Conservation (phyloP, 2,888 invertebrate genomes). For the Pachydiplax longipennis region DNA sequence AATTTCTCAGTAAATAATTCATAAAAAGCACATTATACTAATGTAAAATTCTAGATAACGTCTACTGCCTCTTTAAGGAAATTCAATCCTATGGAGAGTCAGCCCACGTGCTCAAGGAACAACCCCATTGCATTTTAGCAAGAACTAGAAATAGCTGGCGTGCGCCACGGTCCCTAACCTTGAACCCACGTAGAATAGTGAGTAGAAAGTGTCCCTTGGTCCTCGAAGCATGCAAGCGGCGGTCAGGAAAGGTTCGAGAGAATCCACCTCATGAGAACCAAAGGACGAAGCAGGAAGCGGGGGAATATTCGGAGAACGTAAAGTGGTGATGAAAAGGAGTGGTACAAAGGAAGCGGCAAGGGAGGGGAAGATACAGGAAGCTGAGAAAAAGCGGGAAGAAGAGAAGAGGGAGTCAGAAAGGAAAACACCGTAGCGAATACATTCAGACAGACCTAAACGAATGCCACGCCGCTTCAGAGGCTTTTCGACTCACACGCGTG, state of each 20-base stretch:
- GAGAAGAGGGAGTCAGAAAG: not conserved
- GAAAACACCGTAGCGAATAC: not conserved
- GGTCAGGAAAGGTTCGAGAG: not conserved
- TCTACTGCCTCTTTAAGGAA: too few relatives aligned
- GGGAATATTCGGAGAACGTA: not conserved
- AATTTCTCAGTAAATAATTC: too few relatives aligned
- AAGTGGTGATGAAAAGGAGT: not conserved
- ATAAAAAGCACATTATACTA: too few relatives aligned
- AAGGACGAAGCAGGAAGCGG: not conserved
- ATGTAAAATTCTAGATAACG: too few relatives aligned
- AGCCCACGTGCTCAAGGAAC: too few relatives aligned
- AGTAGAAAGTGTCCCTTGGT: not conserved
- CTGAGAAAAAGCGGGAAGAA: not conserved
- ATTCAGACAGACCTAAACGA: not conserved
- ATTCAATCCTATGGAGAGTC: too few relatives aligned
- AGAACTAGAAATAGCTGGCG: not conserved
- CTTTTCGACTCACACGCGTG: too few relatives aligned
- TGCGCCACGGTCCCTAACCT: not conserved
- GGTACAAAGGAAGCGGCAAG: not conserved
- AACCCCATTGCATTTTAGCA: too few relatives aligned
- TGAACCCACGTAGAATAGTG: not conserved
- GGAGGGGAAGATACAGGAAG: not conserved
- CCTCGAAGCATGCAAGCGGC: not conserved
- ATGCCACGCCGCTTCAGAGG: too few relatives aligned
- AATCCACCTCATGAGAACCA: not conserved